Evolutionary conservation across 2,797 vertebrate genomes (phyloP).

Genomic region (Microctenopoma steveboyesi): DNA sequence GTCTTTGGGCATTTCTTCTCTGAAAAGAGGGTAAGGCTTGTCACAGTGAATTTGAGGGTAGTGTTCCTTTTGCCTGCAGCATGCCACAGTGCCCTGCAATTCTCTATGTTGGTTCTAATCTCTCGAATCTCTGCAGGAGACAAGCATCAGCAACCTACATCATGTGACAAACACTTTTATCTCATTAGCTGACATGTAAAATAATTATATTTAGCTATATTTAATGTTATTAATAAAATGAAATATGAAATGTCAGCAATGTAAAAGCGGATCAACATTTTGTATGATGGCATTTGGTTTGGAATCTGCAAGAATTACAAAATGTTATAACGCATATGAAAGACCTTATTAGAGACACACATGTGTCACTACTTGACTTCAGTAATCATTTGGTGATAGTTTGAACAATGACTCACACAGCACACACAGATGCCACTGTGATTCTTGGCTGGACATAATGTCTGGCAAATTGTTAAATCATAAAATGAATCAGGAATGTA

Average conservation of each 20-base stretch:
- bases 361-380: slow-evolving; percentile 3
- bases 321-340: neutral
- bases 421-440: slow-evolving; percentile 30
- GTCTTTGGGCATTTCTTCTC: slow-evolving; percentile 65
- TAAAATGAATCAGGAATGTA: slow-evolving; percentile 5
- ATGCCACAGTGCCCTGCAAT: slow-evolving; percentile 35
- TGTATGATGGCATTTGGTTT: neutral
- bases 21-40: slow-evolving; percentile 64
- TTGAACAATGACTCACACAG: slow-evolving; percentile 19
- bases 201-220: neutral
- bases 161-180: slow-evolving; percentile 14
- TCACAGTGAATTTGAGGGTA: slow-evolving; percentile 73
- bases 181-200: slow-evolving; percentile 13
- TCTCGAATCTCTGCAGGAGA: slow-evolving; percentile 35
- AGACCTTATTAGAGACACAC: neutral
- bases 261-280: neutral
- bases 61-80: slow-evolving; percentile 62
- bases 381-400: slow-evolving; percentile 16
- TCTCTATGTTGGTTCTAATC: slow-evolving; percentile 49
- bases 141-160: slow-evolving; percentile 10
- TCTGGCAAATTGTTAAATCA: slow-evolving; percentile 34
- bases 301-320: neutral
- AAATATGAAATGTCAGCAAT: neutral
- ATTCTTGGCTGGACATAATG: slow-evolving; percentile 26
- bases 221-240: neutral